phyloP scores from a whole-genome alignment of 2,888 invertebrate species.

The Eulithis testata region DNA sequence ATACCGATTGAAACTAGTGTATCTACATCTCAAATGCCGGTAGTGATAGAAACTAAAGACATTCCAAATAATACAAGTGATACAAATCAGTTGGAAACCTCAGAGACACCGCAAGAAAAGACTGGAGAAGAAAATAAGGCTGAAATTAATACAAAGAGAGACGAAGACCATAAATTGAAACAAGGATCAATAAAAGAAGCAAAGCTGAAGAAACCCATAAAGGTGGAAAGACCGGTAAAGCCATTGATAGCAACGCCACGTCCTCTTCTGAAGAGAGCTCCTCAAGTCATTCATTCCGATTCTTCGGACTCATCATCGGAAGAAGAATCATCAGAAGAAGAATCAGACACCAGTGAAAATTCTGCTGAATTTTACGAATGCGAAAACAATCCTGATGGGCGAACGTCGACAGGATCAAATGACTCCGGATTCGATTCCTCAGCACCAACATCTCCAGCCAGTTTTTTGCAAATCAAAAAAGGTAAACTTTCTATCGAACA shows the following conservation, averaged over 20 bases:
- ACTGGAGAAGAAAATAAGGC: conserved; percentile 60
- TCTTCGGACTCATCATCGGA: conserved; percentile 77
- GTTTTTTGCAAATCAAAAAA: conserved; percentile 85
- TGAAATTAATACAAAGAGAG: conserved; percentile 50
- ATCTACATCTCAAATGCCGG: conserved; percentile 35
- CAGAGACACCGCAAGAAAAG: conserved; percentile 41
- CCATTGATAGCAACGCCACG: conserved; percentile 86
- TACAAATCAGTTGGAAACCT: conserved; percentile 34
- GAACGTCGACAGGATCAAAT: conserved; percentile 90
- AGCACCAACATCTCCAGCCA: conserved; percentile 87
- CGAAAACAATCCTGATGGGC: conserved; percentile 81
- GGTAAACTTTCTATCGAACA: conserved; percentile 66
- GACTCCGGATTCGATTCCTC: conserved; percentile 93
- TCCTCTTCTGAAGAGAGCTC: conserved; percentile 83
- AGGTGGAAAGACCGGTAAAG: conserved; percentile 82
- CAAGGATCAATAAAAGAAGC: conserved; percentile 38
- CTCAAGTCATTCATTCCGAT: conserved; percentile 72
- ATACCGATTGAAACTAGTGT: conserved; percentile 18
- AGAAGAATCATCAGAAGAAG: conserved; percentile 74
- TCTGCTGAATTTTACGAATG: conserved; percentile 77
- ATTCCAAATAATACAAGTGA: conserved; percentile 61
- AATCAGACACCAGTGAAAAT: conserved; percentile 72
- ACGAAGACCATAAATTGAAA: conserved; percentile 47
- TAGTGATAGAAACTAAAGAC: conserved; percentile 55
- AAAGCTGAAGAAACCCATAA: conserved; percentile 65